Base-by-base conservation (phyloP, 1,140 invertebrate genomes). In the Pinna nobilis region DNA sequence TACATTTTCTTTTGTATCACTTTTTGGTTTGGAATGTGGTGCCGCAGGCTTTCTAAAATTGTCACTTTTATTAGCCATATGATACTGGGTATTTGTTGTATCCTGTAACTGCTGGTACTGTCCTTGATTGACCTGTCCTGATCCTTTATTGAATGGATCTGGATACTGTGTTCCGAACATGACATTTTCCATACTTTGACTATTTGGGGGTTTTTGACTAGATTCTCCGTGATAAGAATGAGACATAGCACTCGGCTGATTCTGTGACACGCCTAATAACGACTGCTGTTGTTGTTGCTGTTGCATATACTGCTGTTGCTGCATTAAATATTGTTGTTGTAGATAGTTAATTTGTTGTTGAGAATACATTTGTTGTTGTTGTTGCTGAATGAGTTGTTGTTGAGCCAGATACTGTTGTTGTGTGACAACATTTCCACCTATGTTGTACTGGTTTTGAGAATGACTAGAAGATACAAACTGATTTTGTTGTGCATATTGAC, bases 341-440 rank as follows among this genome's bases (percentile, higher is more conserved):
- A 76, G 90, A 89, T 66, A 90, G 74, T 77, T 64, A 73, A 76
- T 61, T 66, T 74, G 76, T 60, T 76, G 75, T 70, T 65, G 75
- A 49, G 63, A 49, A 50, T 68, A 68, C 60, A 57, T 23, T 55
- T 67, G 65, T 57, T 77, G 77, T 60, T 83, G 69, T 70, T 66
- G 78, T 78, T 73, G 83, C 61, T 74, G 74, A 39, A 51, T 74
- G 39, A 71, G 71, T 64, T 75, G 74, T 65, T 77, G 57, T 41
- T 77, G 33, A 11, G 51, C 49, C 50, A 39, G 67, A 47, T 59
- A 74, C 28, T 71, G 72, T 60, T 64, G 79, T 41, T 69, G 71
- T 59, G 49, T 11, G 50, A 41, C 25, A 20, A 47, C 37, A 39
- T 39, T 25, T 35, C 30, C 23, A 3, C 30, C 39, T 15, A 47